phyloP scores from a whole-genome alignment of 2,888 invertebrate species.

The Orchesellides sinensis region DNA sequence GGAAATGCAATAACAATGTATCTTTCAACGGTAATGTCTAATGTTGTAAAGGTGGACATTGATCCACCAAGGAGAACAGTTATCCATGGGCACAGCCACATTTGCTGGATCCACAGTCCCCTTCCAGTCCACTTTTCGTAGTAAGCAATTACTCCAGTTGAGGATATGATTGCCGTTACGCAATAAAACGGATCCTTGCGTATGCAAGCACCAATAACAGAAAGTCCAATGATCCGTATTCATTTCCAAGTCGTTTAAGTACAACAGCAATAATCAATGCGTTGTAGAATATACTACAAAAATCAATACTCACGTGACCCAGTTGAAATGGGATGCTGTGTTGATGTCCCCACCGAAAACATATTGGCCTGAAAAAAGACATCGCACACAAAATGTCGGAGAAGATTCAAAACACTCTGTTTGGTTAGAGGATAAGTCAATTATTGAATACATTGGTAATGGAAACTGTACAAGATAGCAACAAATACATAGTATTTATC shows the following conservation, averaged over 20 bases:
- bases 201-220: neutral
- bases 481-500: no score
- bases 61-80: neutral
- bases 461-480: no score
- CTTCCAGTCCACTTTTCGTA: neutral
- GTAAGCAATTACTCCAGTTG: neutral
- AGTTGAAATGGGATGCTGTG: no score
- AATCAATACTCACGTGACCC: neutral
- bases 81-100: neutral
- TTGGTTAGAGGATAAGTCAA: no score
- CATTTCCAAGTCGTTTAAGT: neutral
- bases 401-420: no score
- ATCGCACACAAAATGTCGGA: no score
- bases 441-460: no score
- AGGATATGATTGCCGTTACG: neutral
- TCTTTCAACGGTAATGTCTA: neutral
- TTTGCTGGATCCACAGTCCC: neutral
- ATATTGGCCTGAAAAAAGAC: no score
- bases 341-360: no score
- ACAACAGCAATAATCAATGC: neutral
- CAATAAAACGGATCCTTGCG: neutral
- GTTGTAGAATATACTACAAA: neutral
- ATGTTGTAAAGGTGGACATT: neutral
- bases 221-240: neutral
- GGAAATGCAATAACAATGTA: constrained; percentile 4